Base-by-base conservation (phyloP, 1,140 invertebrate species). In the Melitaea cinxia region DNA sequence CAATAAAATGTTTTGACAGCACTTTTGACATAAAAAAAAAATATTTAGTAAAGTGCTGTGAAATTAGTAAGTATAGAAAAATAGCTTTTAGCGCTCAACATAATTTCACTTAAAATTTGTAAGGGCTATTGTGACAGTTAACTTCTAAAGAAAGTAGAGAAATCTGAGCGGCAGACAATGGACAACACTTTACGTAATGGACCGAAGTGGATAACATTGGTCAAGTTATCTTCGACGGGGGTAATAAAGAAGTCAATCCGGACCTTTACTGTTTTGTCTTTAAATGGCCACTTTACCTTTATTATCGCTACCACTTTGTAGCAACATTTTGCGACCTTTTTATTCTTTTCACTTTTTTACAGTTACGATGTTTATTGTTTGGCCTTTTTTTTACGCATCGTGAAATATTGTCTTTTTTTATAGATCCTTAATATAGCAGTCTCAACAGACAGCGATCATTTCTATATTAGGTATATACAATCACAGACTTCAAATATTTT, bases 101-200 rank as follows among this genome's bases (percentile, higher is more conserved):
- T 47, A 47, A 63, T 63, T n/a, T n/a, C 68, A 68, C 53, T 61
- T 57, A 65, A 56, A 58, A 59, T 59, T 65, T 65, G 63, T 65
- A 47, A 52, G 62, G 49, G 47, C 56, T 47, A 50, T 65, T 58
- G 24, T 55, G 47, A 35, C 15, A 54, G 63, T 57, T n/a, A 54
- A 59, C 12, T 65, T 54, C 30, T 65, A 65, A 70, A 65, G 72
- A 72, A 68, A 75, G 67, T 64, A 69, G 65, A 63, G 67, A 78
- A 70, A 78, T 72, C 63, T 61, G 68, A 61, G 53, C 67, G 55
- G 60, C 56, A 74, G 74, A 88, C 83, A 85, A 85, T 83, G 72
- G 78, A 64, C 60, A 74, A 76, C 81, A 86, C 81, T 88, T 85
- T 87, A 78, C 71, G 83, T 86, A 86, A 87, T 87, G 84, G 83